Base-by-base conservation (phyloP, 1,140 invertebrate species). In the Diabrotica virgifera region DNA sequence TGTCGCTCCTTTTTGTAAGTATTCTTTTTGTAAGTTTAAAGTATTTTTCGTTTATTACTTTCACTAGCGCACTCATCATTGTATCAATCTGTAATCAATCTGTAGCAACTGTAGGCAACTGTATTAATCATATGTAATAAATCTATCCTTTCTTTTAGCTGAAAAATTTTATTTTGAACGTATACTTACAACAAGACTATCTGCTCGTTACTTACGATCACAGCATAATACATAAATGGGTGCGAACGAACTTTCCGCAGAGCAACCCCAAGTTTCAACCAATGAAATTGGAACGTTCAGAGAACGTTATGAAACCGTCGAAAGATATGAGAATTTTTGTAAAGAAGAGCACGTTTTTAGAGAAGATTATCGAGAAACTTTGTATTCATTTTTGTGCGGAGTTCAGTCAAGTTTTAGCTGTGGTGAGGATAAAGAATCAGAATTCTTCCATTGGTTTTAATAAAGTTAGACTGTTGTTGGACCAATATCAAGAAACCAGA, bases 131-230 rank as follows among this genome's bases (percentile, higher is more conserved):
- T 24, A 24, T 24, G 4, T 24, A 24, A 24, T 24, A 46, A 10
- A 46, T 46, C n/a, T 6, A n/a, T 46, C n/a, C n/a, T 46, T n/a
- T 46, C 40, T 8, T 81, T 60, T 72, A 90, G 87, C 72, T 90
- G 46, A 86, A 89, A 69, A 84, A 90, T 54, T 81, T 85, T 53
- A 78, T 88, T 35, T 75, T 91, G 36, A 86, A 86, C 67, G 74
- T 90, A 12, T 86, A 86, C 67, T 81, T 89, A 3, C 87, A 87
- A 72, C 81, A 92, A 13, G 89, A 89, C 72, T 87, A 81, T 66
- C 80, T 92, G 52, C 83, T 84, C 63, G 75, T 90, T 2, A 86
- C 82, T n/a, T 93, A 92, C 67, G 85, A 88, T 74, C 89, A 91
- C 69, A 81, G 81, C 55, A 84, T 84, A 52, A 83, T 85, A 5